Conservation (phyloP, 2,797 vertebrate species). For the Tauraco hartlaubi region DNA sequence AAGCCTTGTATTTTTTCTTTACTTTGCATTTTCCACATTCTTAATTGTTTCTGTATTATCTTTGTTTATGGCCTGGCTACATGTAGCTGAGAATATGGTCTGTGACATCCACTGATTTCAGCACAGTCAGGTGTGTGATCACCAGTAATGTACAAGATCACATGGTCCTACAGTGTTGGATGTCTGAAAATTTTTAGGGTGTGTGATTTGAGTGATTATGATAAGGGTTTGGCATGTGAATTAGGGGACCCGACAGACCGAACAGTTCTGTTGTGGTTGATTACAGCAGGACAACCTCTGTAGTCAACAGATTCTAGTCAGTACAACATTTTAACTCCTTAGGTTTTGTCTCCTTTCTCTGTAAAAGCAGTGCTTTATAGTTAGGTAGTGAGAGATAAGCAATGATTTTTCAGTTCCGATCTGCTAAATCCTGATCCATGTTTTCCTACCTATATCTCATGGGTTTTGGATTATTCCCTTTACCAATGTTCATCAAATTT, state of each 20-base stretch:
- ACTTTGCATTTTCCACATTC: not conserved
- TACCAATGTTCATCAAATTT: not conserved
- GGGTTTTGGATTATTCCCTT: not conserved
- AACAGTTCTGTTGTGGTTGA: not conserved
- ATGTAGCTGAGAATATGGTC: not conserved
- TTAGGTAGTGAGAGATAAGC: not conserved
- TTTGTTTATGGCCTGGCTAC: not conserved
- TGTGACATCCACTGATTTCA: not conserved
- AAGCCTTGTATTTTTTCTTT: not conserved
- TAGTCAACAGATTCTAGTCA: not conserved
- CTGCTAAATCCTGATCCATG: not conserved
- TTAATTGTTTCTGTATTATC: not conserved
- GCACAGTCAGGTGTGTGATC: not conserved
- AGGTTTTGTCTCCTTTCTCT: not conserved
- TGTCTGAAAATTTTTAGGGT: not conserved
- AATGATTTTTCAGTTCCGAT: not conserved
- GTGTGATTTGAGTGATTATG: not conserved
- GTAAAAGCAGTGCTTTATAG: not conserved
- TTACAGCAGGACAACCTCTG: not conserved
- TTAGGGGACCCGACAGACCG: not conserved
- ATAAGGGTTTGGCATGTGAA: not conserved
- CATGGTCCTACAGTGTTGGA: rapidly evolving
- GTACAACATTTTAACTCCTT: not conserved
- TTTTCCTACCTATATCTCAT: not conserved
- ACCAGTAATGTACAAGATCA: not conserved